These are phyloP conservation scores for Diachasmimorpha longicaudata DNA, from an alignment of 1,140 invertebrate species.

Conservation along the genomic window DNA sequence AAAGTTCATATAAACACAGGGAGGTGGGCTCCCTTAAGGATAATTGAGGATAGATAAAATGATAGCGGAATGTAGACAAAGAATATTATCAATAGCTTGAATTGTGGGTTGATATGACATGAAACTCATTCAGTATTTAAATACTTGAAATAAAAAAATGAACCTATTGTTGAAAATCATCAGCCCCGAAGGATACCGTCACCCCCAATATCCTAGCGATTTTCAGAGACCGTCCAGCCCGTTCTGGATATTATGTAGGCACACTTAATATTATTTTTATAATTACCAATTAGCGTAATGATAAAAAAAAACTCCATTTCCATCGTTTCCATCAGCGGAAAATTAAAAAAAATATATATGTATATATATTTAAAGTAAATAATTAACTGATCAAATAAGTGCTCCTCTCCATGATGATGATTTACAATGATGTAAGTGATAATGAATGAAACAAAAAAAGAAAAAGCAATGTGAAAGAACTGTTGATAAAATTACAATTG, in stretches of 20 bases:
- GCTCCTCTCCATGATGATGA: slow-evolving; percentile 5
- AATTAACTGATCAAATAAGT: slow-evolving; percentile 25
- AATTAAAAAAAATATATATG: slow-evolving; percentile 11
- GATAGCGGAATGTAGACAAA: no score
- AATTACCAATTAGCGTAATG: background rate
- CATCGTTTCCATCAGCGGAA: background rate
- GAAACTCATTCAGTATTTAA: no score
- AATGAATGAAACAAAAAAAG: slow-evolving; percentile 30
- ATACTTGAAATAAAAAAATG: no score
- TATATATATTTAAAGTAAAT: background rate
- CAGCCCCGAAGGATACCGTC: background rate
- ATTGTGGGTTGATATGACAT: no score
- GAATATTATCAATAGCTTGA: no score
- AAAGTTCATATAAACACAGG: no score
- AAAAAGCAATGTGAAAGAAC: slow-evolving; percentile 39
- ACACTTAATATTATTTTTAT: slow-evolving; percentile 3
- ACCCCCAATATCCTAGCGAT: slow-evolving; percentile 35
- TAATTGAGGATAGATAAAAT: no score
- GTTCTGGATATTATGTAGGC: slow-evolving; percentile 59
- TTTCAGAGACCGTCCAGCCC: slow-evolving; percentile 61
- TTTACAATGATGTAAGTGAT: background rate
- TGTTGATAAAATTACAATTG: slow-evolving; percentile 5
- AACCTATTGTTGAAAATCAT: background rate
- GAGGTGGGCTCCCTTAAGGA: no score
- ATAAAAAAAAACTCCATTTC: slow-evolving; percentile 1